Percentiles rank a stretch among this genome's conserved stretches.
Evolutionary conservation across 2,113 vertebrate species (phyloP).

Genomic region (Vidua chalybeata): DNA sequence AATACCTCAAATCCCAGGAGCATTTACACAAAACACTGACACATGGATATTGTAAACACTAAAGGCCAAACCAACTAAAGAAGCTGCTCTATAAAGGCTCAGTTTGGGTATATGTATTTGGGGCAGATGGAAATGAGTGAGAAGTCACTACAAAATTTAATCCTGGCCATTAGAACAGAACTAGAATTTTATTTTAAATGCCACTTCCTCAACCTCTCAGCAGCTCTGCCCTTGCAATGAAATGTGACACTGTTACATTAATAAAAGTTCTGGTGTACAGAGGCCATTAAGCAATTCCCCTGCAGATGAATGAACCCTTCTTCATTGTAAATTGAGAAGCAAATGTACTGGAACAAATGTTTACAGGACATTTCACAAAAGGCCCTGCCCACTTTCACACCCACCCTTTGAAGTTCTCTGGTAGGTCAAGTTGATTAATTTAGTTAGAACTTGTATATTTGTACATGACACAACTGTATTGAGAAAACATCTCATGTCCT

Average conservation of each 20-base stretch:
- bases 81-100: background rate
- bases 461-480: background rate
- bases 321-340: constrained; percentile 40
- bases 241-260: background rate
- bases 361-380: constrained; percentile 19
- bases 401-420: background rate
- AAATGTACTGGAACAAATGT: constrained; percentile 43
- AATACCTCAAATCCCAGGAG: background rate
- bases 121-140: background rate
- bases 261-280: background rate
- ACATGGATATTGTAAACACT: background rate
- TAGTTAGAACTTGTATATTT: background rate
- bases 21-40: background rate
- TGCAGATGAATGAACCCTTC: constrained; percentile 36
- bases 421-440: background rate
- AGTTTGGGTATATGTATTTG: background rate
- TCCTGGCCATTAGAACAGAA: background rate
- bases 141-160: background rate
- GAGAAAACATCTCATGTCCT: background rate
- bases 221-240: background rate
- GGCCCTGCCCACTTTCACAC: background rate
- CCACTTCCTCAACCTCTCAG: background rate
- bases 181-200: background rate
- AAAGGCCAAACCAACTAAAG: background rate
- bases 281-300: constrained; percentile 33